Percentiles rank a stretch among this genome's conserved stretches.
Conservation (phyloP, 2,888 invertebrate genomes). For the Euplexia lucipara region DNA sequence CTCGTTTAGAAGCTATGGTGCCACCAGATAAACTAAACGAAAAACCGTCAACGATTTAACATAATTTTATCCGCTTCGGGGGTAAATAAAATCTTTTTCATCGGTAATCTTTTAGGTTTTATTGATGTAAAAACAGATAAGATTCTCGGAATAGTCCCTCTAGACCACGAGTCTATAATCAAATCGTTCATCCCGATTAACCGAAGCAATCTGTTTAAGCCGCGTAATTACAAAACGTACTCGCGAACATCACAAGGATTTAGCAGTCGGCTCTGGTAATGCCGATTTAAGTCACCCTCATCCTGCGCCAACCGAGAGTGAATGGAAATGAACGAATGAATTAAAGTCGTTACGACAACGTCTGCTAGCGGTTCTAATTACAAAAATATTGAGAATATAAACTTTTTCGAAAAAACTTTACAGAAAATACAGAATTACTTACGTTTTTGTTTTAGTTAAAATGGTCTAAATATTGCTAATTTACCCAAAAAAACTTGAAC, state of each 20-base stretch:
- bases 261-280: slow-evolving; percentile 75
- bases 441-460: too few relatives aligned
- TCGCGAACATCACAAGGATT: slow-evolving; percentile 80
- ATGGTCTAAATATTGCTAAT: background rate
- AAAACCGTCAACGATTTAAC: too few relatives aligned
- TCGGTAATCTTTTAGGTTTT: background rate
- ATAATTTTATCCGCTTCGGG: too few relatives aligned
- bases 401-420: background rate
- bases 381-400: slow-evolving; percentile 71
- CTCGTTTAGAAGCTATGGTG: too few relatives aligned
- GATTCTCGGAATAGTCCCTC: slow-evolving; percentile 50
- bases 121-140: background rate
- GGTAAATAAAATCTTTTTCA: background rate
- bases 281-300: slow-evolving; percentile 77
- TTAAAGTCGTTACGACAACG: slow-evolving; percentile 76
- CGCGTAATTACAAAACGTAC: slow-evolving; percentile 83
- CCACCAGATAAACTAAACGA: too few relatives aligned
- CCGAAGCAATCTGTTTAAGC: slow-evolving; percentile 80
- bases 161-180: slow-evolving; percentile 68
- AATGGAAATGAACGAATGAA: slow-evolving; percentile 83
- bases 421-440: background rate
- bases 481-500: background rate
- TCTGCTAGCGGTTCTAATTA: slow-evolving; percentile 73
- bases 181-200: slow-evolving; percentile 76
- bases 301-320: slow-evolving; percentile 71